Percentiles rank a stretch among this genome's conserved stretches.
Conservation (phyloP, 2,797 vertebrate genomes). For the Coilia nasus region DNA sequence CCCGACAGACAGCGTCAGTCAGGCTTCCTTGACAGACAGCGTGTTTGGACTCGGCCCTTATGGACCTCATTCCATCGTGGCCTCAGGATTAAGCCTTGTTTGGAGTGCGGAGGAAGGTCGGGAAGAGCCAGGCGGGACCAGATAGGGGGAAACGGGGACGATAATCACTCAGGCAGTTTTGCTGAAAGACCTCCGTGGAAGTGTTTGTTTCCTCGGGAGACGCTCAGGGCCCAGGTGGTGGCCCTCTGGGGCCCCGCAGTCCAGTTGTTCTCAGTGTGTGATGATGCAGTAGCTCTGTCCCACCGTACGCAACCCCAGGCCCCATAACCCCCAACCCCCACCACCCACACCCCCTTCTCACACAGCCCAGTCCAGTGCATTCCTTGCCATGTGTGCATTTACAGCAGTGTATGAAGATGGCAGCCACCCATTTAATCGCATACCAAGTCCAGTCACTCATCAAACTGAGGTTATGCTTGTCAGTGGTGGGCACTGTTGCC, state of each 20-base stretch:
- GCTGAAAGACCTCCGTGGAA: constrained; percentile 47
- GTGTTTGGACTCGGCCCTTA: constrained; percentile 41
- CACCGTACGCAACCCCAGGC: neutral
- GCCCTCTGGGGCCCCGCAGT: no score
- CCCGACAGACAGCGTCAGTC: constrained; percentile 42
- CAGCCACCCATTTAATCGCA: neutral
- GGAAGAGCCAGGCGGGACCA: neutral
- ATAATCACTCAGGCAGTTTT: constrained; percentile 35
- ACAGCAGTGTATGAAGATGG: neutral
- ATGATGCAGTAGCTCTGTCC: neutral
- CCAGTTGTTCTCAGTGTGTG: neutral
- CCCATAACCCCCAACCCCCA: no score
- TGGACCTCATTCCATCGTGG: neutral
- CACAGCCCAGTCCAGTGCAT: neutral
- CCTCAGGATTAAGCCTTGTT: neutral
- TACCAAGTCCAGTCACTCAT: neutral
- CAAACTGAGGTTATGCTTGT: neutral
- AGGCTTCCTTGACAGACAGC: constrained; percentile 50
- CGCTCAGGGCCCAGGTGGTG: constrained; percentile 39
- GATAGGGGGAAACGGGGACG: constrained; percentile 27
- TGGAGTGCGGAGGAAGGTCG: neutral
- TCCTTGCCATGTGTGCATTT: neutral
- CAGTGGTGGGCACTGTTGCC: neutral
- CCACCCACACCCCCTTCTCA: neutral
- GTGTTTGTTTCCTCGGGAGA: constrained; percentile 57